Conservation (phyloP, 2,113 vertebrate genomes). For the Dascyllus trimaculatus region DNA sequence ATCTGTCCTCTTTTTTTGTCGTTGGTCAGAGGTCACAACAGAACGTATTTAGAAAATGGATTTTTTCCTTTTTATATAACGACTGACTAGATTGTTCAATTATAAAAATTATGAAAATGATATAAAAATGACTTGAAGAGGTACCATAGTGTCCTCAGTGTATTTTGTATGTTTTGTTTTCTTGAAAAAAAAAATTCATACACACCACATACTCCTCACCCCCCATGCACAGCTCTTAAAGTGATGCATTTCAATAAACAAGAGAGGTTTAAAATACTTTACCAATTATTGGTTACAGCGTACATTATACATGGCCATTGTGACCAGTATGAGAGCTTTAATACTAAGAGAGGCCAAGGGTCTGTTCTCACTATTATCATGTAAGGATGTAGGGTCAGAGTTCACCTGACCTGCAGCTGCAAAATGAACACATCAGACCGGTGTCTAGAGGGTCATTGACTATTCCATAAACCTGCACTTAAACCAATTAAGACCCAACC, state of each 20-base stretch:
- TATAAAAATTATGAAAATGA: neutral
- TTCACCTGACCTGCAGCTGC: constrained; percentile 71
- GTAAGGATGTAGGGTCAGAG: constrained; percentile 67
- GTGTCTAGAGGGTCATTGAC: constrained; percentile 70
- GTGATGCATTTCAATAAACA: constrained; percentile 13
- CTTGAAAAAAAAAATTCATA: too few relatives aligned
- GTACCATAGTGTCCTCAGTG: too few relatives aligned
- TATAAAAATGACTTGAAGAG: too few relatives aligned
- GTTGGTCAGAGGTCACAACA: constrained; percentile 1
- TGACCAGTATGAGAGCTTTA: constrained; percentile 61
- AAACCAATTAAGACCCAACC: constrained; percentile 72
- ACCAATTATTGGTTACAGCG: constrained; percentile 40
- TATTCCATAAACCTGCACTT: constrained; percentile 69
- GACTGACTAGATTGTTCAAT: neutral
- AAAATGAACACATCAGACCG: constrained; percentile 76
- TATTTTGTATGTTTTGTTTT: too few relatives aligned
- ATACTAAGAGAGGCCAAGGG: constrained; percentile 69
- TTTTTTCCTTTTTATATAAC: neutral
- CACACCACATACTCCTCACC: neutral
- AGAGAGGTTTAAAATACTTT: constrained; percentile 4
- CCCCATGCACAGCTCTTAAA: constrained; percentile 1
- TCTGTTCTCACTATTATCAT: constrained; percentile 65
- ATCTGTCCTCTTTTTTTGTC: neutral
- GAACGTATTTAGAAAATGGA: neutral
- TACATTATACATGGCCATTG: constrained; percentile 49